Evolutionary conservation across 2,113 vertebrate genomes (phyloP).

Genomic region (Hydropotes inermis): DNA sequence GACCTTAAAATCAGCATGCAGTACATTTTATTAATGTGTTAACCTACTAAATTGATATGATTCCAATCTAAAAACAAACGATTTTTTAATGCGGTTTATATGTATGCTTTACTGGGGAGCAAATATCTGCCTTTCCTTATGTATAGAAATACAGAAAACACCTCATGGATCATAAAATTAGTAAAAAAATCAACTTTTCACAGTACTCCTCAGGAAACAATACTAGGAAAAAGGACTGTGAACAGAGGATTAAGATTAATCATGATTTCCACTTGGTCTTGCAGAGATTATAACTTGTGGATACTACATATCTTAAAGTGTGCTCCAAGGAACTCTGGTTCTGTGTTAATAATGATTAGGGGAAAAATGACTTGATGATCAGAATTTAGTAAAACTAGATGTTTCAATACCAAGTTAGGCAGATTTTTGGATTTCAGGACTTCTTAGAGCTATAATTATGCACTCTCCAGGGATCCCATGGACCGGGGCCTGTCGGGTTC

Average conservation of each 20-base stretch:
- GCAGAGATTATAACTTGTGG: background rate
- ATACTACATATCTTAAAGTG: background rate
- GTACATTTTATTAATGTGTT: background rate
- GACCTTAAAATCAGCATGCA: background rate
- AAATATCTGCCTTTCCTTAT: background rate
- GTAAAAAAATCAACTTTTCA: background rate
- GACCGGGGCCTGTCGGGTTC: background rate
- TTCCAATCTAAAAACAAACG: background rate
- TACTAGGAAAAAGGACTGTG: background rate
- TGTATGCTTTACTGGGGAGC: background rate
- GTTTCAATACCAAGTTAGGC: background rate
- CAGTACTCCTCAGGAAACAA: background rate
- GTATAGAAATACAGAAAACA: background rate
- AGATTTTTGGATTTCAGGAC: background rate
- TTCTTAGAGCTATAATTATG: background rate
- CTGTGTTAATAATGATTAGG: background rate
- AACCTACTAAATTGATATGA: background rate
- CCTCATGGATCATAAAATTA: background rate
- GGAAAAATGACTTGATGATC: background rate
- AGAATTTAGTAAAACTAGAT: background rate
- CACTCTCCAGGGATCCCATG: background rate
- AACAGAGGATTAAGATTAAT: background rate
- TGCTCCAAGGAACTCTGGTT: background rate
- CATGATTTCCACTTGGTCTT: background rate
- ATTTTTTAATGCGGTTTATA: background rate